Evolutionary conservation across 2,888 invertebrate genomes (phyloP).

Genomic region (Acholoe squamosa): DNA sequence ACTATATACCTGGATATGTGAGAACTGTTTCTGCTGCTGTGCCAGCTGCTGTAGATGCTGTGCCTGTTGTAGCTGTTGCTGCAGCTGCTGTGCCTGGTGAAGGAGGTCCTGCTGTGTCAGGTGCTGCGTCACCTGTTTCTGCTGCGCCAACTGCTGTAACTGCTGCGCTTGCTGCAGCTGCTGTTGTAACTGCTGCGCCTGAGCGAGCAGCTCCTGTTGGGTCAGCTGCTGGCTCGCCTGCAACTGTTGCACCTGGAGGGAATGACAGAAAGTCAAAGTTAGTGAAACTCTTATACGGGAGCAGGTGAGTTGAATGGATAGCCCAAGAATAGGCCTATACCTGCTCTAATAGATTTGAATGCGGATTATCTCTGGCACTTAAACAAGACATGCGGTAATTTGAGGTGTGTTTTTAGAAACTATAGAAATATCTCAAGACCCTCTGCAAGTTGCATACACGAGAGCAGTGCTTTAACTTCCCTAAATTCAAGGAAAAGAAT

Average conservation of each 20-base stretch:
- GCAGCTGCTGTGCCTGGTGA: slow-evolving; percentile 70
- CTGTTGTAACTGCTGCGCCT: slow-evolving; percentile 69
- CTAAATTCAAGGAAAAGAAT: too few relatives aligned
- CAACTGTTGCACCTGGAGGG: slow-evolving; percentile 66
- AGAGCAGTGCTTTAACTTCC: too few relatives aligned
- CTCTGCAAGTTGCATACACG: too few relatives aligned
- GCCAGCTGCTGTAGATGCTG: slow-evolving; percentile 68
- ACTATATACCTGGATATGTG: slow-evolving; percentile 53
- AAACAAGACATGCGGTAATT: too few relatives aligned
- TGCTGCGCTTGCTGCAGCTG: slow-evolving; percentile 69
- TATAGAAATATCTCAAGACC: too few relatives aligned
- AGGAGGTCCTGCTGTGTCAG: slow-evolving; percentile 71
- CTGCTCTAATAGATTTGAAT: too few relatives aligned
- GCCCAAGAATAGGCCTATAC: too few relatives aligned
- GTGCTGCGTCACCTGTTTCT: slow-evolving; percentile 68
- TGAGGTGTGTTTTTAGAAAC: too few relatives aligned
- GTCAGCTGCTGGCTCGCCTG: slow-evolving; percentile 67
- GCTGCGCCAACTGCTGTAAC: slow-evolving; percentile 71
- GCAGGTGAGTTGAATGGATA: too few relatives aligned
- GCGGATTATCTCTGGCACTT: too few relatives aligned
- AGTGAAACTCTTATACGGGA: too few relatives aligned
- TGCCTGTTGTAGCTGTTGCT: slow-evolving; percentile 69
- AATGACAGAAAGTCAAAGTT: too few relatives aligned
- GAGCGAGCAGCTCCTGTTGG: slow-evolving; percentile 71
- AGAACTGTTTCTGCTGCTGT: slow-evolving; percentile 61